Evolutionary conservation across 2,113 vertebrate species (phyloP), one percentile per base, ranked within the genome.

Genomic region (Pyrgilauda ruficollis): DNA sequence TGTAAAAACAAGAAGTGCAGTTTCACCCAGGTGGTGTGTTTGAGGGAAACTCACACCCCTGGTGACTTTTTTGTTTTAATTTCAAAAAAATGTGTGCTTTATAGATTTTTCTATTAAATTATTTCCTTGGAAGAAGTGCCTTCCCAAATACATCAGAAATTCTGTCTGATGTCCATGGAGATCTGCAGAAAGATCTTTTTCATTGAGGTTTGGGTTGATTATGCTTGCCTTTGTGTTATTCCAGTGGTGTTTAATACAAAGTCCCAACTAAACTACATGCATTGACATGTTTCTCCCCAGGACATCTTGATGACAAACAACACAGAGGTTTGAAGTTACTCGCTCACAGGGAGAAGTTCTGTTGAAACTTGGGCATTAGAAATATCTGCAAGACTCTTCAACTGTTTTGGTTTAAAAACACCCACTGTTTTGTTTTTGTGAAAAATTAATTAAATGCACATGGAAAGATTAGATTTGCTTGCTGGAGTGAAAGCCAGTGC

Each of bases 401-500:
- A 44, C 30, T 68, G 11, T 37, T 70, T 15, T 50, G 17, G 63
- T 37, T 68, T 76, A 4, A 30, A 83, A 82, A 56, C 81, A 72
- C 7, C 23, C 15, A 18, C 14, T 76, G 2, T 10, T 56, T 73
- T 53, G 46, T 87, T 84, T 55, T 50, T 61, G 49, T 88, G 88
- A 84, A 91, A 94, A 90, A 84, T 75, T 10, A 67, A 80, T 69
- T 77, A 82, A 37, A 49, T 68, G 5, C 44, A 22, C 31, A 7
- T 58, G 66, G 53, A 75, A 52, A 78, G 23, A 46, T 70, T 59
- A 23, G 6, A 72, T 94, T 95, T 95, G 24, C 64, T 75, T 77
- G 33, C 58, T 91, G 46, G 31, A 44, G 24, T 79, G 47, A 66
- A 44, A 79, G 37, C 74, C 10, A 9, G 33, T 89, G 49, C 27